Evolutionary conservation across 2,888 invertebrate species (phyloP), one percentile per base, ranked within the genome.

Genomic region (Xiphydria camelus): DNA sequence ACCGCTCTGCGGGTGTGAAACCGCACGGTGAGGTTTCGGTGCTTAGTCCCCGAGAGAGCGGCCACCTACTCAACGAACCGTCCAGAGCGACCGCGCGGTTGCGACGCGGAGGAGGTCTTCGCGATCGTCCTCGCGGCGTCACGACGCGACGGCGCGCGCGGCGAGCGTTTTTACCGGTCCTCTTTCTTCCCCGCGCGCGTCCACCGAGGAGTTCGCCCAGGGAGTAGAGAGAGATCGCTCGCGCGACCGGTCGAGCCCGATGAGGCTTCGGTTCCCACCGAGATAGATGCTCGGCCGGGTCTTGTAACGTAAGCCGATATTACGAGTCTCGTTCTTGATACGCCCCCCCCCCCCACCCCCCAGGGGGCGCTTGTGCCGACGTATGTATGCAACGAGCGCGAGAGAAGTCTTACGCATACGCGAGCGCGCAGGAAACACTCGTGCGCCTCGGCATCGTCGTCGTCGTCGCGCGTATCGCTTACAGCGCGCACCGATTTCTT

Each of bases 211-310:
- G n/a, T n/a, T n/a, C n/a, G n/a, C n/a, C n/a, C n/a, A n/a, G n/a
- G n/a, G n/a, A n/a, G n/a, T n/a, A n/a, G n/a, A n/a, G n/a, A n/a
- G n/a, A n/a, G n/a, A n/a, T n/a, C n/a, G n/a, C n/a, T n/a, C n/a
- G n/a, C n/a, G n/a, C n/a, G n/a, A n/a, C n/a, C n/a, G n/a, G n/a
- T n/a, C n/a, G n/a, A 25, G 49, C 47, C 40, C 47, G 39, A 55
- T 59, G 54, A 72, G 75, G 75, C 75, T 75, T 75, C 73, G 66
- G 69, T 75, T 75, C 75, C 74, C 75, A 75, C 75, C 75, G 67
- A 73, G 73, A 75, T 75, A 67, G 68, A 74, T 73, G 69, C 70
- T 66, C 70, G 66, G 51, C 70, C 68, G 69, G 37, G 64, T 68
- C 71, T 70, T 71, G 72, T 71, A 73, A 72, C 66, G 68, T 72